A percentile compares a stretch with the other conserved stretches of the same genome.
phyloP scores from a whole-genome alignment of 2,888 invertebrate genomes.

The Lithosia quadra region DNA sequence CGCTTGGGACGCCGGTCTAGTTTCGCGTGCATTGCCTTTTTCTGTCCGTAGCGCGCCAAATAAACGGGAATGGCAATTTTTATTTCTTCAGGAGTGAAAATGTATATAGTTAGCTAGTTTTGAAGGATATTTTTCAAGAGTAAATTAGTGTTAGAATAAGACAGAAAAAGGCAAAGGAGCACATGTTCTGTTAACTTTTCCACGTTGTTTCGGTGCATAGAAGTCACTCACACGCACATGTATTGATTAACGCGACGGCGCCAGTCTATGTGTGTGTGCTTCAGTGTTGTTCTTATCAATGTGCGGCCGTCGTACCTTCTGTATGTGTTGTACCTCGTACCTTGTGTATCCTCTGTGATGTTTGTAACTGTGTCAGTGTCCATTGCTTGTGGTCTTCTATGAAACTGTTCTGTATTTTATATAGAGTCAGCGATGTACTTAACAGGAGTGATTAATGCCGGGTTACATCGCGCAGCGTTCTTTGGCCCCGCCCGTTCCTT shows the following conservation, averaged over 20 bases:
- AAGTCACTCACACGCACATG: slow-evolving; percentile 90
- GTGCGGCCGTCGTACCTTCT: slow-evolving; percentile 69
- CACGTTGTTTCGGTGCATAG: slow-evolving; percentile 69
- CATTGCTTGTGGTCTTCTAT: slow-evolving; percentile 74
- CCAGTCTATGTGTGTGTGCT: slow-evolving; percentile 82
- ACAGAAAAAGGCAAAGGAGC: slow-evolving; percentile 70
- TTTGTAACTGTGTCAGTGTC: slow-evolving; percentile 81
- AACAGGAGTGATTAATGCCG: slow-evolving; percentile 71
- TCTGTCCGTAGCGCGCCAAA: slow-evolving; percentile 67
- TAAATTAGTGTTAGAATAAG: slow-evolving; percentile 37
- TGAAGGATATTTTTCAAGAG: slow-evolving; percentile 39
- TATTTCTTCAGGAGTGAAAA: slow-evolving; percentile 62
- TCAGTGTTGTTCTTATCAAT: slow-evolving; percentile 71
- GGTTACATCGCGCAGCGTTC: slow-evolving; percentile 76
- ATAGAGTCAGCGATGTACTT: slow-evolving; percentile 68
- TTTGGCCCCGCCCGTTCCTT: slow-evolving; percentile 71
- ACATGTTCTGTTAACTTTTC: slow-evolving; percentile 46
- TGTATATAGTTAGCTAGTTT: slow-evolving; percentile 45
- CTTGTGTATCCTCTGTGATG: slow-evolving; percentile 83
- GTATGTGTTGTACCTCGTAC: slow-evolving; percentile 76
- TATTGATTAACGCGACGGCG: slow-evolving; percentile 88
- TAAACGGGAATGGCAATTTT: slow-evolving; percentile 62
- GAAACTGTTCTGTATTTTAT: slow-evolving; percentile 70
- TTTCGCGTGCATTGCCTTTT: slow-evolving; percentile 80
- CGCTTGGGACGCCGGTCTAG: slow-evolving; percentile 76